These are phyloP conservation scores for Neogobius melanostomus DNA, from an alignment of 2,113 vertebrate genomes.

Conservation along the genomic window DNA sequence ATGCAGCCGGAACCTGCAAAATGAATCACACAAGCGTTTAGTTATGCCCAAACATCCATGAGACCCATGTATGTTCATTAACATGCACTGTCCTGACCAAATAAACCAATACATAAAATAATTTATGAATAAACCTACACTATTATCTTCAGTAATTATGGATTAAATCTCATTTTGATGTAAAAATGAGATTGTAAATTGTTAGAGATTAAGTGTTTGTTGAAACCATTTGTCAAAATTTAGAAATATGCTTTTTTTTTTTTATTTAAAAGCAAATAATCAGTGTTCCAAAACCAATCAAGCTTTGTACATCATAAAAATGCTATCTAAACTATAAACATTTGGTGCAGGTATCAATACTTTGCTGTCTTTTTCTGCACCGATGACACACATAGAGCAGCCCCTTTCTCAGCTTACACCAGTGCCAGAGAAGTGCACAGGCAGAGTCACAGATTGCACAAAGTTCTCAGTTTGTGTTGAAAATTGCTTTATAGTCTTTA, in stretches of 20 bases:
- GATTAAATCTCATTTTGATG: slow-evolving; percentile 24
- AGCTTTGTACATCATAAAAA: not conserved
- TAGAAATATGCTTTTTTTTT: not conserved
- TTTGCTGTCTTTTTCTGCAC: too few species aligned
- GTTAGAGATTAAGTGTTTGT: slow-evolving; percentile 4
- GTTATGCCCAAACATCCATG: not conserved
- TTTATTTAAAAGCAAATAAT: not conserved
- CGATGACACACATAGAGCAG: too few species aligned
- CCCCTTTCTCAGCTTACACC: too few species aligned
- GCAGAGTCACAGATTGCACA: too few species aligned
- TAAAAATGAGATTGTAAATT: not conserved
- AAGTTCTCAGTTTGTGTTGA: too few species aligned
- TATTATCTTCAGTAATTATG: not conserved
- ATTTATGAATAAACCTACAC: not conserved
- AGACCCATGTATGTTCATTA: too few species aligned
- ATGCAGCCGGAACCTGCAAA: not conserved
- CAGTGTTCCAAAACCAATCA: not conserved
- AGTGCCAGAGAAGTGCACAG: too few species aligned
- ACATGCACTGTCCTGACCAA: too few species aligned
- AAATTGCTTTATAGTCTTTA: too few species aligned
- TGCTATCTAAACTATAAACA: too few species aligned
- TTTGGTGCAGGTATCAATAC: too few species aligned
- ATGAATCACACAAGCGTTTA: slow-evolving; percentile 12
- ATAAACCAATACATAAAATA: too few species aligned
- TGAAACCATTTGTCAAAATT: not conserved